These are phyloP conservation scores for Epinephelus lanceolatus DNA, from an alignment of 2,113 vertebrate genomes.

Conservation along the genomic window DNA sequence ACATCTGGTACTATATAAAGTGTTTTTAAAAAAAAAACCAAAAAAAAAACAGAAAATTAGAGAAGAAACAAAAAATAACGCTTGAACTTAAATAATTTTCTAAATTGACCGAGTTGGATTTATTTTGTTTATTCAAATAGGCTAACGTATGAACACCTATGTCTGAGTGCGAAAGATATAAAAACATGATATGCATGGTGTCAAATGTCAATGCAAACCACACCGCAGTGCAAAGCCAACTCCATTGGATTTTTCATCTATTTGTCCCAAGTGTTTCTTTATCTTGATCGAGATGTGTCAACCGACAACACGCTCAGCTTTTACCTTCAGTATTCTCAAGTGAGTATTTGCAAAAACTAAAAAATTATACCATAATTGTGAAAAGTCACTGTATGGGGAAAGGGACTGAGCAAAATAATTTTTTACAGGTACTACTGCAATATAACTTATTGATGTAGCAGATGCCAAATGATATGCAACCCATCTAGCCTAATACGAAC, in stretches of 20 bases:
- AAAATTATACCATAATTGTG: not conserved
- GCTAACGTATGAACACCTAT: not conserved
- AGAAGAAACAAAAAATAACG: too few species aligned
- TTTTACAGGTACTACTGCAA: not conserved
- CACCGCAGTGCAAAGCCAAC: not conserved
- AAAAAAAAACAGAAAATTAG: too few species aligned
- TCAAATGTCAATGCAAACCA: constrained; percentile 28
- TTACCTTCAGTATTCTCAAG: not conserved
- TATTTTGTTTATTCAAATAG: not conserved
- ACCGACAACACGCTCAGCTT: not conserved
- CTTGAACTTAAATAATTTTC: too few species aligned
- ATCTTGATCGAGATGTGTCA: not conserved
- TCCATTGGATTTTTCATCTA: not conserved
- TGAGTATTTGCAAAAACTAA: not conserved
- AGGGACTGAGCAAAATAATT: not conserved
- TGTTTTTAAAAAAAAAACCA: not conserved
- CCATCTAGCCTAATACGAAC: not conserved
- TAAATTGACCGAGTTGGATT: not conserved
- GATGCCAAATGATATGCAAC: not conserved
- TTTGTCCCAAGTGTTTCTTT: constrained; percentile 1
- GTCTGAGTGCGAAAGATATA: not conserved
- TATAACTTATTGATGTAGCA: not conserved
- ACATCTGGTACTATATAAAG: not conserved
- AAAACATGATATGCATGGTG: not conserved
- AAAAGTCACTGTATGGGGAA: not conserved